phyloP scores from a whole-genome alignment of 2,888 invertebrate genomes.

The Agrenia bidenticulata region DNA sequence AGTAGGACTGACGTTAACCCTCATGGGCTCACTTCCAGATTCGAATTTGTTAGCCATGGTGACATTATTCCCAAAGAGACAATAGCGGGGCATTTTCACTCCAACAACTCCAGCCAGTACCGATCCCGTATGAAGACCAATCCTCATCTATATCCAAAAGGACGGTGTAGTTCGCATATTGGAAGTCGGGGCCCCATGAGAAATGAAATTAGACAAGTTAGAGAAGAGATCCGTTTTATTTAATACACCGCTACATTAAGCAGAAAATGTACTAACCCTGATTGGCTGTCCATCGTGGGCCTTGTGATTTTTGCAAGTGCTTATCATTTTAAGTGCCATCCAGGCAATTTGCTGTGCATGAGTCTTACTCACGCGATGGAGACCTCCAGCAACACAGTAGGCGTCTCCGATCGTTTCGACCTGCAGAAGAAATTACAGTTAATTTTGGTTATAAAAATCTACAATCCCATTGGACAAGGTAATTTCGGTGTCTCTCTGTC shows the following conservation, averaged over 20 bases:
- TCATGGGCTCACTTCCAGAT: conserved; percentile 85
- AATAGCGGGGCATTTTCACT: conserved; percentile 89
- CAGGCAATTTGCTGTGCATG: conserved; percentile 94
- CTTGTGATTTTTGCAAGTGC: conserved; percentile 80
- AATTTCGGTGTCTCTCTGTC: no score
- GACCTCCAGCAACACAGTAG: conserved; percentile 90
- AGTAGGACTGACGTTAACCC: conserved; percentile 90
- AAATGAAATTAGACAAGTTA: no score
- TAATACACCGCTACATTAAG: not conserved
- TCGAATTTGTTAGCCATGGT: conserved; percentile 95
- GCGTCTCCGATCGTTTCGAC: conserved; percentile 96
- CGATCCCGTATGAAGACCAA: conserved; percentile 90
- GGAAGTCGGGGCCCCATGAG: no score
- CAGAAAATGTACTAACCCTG: conserved; percentile 62
- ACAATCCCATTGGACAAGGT: no score
- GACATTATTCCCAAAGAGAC: conserved; percentile 92
- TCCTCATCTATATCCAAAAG: conserved; percentile 73
- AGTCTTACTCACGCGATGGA: conserved; percentile 80
- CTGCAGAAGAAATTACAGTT: conserved; percentile 58
- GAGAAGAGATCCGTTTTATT: not conserved
- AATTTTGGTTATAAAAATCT: no score
- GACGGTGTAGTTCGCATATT: no score
- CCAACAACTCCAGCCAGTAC: conserved; percentile 93
- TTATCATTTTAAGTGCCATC: conserved; percentile 95
- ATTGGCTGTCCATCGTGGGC: conserved; percentile 91